Percentiles rank a stretch among this genome's conserved stretches.
phyloP scores from a whole-genome alignment of 1,140 invertebrate species.

The Aradophagus sp. region DNA sequence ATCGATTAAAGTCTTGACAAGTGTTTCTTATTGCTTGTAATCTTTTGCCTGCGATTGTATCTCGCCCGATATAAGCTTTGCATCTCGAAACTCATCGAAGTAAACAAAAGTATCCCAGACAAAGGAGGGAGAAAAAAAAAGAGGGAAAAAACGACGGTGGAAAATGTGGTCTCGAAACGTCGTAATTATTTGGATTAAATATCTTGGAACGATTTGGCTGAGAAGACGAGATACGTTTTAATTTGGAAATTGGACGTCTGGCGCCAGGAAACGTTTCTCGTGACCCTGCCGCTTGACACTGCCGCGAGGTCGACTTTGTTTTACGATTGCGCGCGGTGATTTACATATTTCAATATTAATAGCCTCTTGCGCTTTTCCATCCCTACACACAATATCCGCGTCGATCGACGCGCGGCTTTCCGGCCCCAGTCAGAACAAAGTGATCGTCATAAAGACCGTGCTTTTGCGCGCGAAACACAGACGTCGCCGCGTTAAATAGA shows the following conservation, averaged over 20 bases:
- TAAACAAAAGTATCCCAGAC: too few relatives aligned
- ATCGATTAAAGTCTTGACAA: too few relatives aligned
- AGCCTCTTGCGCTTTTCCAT: slow-evolving; percentile 15
- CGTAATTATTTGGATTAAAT: slow-evolving; percentile 3
- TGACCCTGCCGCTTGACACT: slow-evolving; percentile 60
- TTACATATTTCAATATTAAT: slow-evolving; percentile 68
- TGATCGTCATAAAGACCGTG: slow-evolving; percentile 18
- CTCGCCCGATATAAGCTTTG: too few relatives aligned
- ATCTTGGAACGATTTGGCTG: slow-evolving; percentile 1
- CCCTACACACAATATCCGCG: background rate
- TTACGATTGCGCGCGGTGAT: slow-evolving; percentile 54
- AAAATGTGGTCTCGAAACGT: slow-evolving; percentile 11
- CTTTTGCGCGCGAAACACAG: slow-evolving; percentile 19
- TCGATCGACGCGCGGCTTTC: background rate
- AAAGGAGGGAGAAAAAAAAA: too few relatives aligned
- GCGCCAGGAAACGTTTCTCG: slow-evolving; percentile 44
- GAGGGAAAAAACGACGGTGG: too few relatives aligned
- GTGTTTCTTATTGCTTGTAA: too few relatives aligned
- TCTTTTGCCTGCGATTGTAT: too few relatives aligned
- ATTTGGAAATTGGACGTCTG: slow-evolving; percentile 41
- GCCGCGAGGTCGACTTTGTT: slow-evolving; percentile 54
- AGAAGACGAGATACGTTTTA: slow-evolving; percentile 29
- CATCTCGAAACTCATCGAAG: too few relatives aligned
- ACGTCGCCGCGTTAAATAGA: slow-evolving; percentile 14
- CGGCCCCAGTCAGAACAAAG: slow-evolving; percentile 21